Conservation (phyloP, 2,888 invertebrate species). For the Drosophila parthenogenetica region DNA sequence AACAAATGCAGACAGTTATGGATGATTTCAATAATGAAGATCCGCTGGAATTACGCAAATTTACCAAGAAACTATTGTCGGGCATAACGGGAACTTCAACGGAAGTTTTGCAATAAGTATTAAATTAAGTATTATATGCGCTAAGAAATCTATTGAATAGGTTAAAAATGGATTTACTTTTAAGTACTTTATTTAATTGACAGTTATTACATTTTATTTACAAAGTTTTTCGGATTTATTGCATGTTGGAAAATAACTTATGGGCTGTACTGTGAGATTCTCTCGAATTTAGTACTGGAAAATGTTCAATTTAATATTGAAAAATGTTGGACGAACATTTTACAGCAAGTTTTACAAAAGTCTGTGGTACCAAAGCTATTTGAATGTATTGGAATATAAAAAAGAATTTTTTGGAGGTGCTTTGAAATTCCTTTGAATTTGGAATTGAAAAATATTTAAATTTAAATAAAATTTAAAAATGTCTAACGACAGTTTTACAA, state of each 20-base stretch:
- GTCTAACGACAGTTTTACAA: no score
- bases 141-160: background rate
- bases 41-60: conserved; percentile 80
- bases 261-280: no score
- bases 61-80: conserved; percentile 79
- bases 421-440: no score
- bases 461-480: no score
- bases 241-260: background rate
- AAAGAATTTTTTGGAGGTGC: no score
- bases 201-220: background rate
- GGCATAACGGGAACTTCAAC: conserved; percentile 71
- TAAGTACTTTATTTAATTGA: background rate
- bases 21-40: conserved; percentile 84
- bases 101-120: conserved; percentile 10
- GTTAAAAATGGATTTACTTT: background rate
- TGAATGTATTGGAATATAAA: no score
- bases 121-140: background rate
- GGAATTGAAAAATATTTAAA: no score
- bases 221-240: background rate
- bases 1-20: conserved; percentile 82
- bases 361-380: no score
- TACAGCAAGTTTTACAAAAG: no score
- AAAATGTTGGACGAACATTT: no score
- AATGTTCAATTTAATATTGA: no score
- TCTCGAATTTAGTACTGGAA: no score